Conservation (phyloP, 2,113 vertebrate species). For the Chaetura pelagica region DNA sequence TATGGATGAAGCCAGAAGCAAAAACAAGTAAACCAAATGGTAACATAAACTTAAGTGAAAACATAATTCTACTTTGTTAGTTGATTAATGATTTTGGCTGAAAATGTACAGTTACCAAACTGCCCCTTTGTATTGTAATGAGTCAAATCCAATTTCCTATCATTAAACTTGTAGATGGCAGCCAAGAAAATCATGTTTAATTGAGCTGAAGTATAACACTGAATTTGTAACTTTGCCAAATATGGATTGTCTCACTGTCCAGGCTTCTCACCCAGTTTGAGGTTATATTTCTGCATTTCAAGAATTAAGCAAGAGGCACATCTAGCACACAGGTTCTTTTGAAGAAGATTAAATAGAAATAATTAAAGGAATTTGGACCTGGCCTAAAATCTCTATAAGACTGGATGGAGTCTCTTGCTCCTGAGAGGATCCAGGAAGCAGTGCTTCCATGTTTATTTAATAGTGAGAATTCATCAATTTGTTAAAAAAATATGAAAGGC, state of each 20-base stretch:
- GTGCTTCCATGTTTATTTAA: neutral
- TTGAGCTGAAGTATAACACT: neutral
- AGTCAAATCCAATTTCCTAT: slow-evolving; percentile 39
- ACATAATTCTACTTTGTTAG: neutral
- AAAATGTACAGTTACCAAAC: neutral
- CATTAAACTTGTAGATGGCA: neutral
- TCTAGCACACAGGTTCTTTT: neutral
- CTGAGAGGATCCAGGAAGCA: neutral
- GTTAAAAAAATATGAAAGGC: neutral
- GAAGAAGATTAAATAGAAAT: neutral
- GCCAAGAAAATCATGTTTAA: neutral
- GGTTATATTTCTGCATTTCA: neutral
- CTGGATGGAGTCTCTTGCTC: neutral
- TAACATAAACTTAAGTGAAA: neutral
- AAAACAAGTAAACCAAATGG: slow-evolving; percentile 6
- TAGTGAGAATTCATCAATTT: neutral
- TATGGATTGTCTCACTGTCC: neutral
- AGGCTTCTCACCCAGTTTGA: neutral
- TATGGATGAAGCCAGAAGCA: slow-evolving; percentile 38
- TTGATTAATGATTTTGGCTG: slow-evolving; percentile 24
- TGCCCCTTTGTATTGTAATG: neutral
- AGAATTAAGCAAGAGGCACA: neutral
- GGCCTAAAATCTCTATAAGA: neutral
- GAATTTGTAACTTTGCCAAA: neutral
- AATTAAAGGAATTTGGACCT: neutral